Evolutionary conservation across 2,113 vertebrate genomes (phyloP), one percentile per base, ranked within the genome.

Genomic region (Haplotaxodon microlepis): DNA sequence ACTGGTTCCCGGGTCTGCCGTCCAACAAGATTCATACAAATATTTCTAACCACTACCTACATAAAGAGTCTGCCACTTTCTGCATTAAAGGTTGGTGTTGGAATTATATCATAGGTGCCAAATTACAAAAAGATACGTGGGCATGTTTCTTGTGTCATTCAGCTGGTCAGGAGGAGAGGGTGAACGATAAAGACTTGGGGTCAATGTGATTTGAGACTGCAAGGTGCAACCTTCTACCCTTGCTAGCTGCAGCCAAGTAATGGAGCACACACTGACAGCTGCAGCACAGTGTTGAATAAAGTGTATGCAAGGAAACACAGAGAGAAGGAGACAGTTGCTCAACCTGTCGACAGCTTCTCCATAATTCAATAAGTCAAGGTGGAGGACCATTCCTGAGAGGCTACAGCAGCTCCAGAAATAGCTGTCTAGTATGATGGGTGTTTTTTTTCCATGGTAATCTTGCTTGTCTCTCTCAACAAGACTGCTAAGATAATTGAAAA

Each of bases 311-410:
- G 88, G 93, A 93, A 94, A 95, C 92, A 91, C 92, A 93, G 73
- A 80, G 87, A 79, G 86, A 89, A 89, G 87, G 89, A 94, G 93
- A 93, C 92, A 93, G 90, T 95, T 94, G 92, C 92, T 94, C 91
- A 93, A 95, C 94, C 92, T 95, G 96, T 95, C 92, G 92, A 95
- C 95, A 93, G 89, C 91, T 90, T 88, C 92, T 92, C 88, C 93
- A 93, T 93, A 93, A 95, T 96, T 96, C 93, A 96, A 93, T 96
- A 94, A 95, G 92, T 95, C 93, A 92, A 96, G 93, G 91, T 94
- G 91, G 87, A 95, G 92, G 94, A 90, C 95, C 92, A 91, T 94
- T 94, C 92, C 92, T 89, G 90, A 29, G 36, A 84, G 90, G 88
- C 92, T 88, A 82, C 90, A 89, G 83, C 91, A 81, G 83, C 92